phyloP scores from a whole-genome alignment of 2,888 invertebrate genomes.

The Laothoe populi region DNA sequence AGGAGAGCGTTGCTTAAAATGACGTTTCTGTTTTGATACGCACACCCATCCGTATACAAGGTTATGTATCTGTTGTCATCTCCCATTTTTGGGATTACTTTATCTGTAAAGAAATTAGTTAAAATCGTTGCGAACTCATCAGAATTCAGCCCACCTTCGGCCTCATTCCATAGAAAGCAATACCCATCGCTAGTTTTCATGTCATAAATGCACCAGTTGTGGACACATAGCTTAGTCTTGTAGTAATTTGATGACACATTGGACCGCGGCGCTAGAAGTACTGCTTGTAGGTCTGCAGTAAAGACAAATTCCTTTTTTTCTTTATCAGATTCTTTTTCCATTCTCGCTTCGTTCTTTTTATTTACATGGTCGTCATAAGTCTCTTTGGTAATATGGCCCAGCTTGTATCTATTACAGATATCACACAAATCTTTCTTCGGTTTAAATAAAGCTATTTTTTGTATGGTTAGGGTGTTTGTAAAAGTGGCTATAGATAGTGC shows the following conservation, averaged over 20 bases:
- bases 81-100: no score
- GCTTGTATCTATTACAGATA: background rate
- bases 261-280: conserved; percentile 28
- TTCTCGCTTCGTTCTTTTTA: conserved; percentile 9
- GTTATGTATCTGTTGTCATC: background rate
- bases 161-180: conserved; percentile 28
- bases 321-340: conserved; percentile 20
- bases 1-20: conserved; percentile 38
- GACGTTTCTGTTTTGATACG: conserved; percentile 38
- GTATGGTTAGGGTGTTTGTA: background rate
- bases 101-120: background rate
- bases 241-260: conserved; percentile 28
- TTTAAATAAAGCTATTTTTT: background rate
- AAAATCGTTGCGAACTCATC: conserved; percentile 28
- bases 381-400: background rate
- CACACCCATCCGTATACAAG: conserved; percentile 35
- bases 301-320: conserved; percentile 25
- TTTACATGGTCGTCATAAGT: background rate
- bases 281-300: conserved; percentile 27
- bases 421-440: conserved; percentile 16
- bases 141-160: conserved; percentile 29
- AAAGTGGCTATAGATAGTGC: conserved; percentile 12
- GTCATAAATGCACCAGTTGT: conserved; percentile 28
- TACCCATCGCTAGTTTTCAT: conserved; percentile 26
- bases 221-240: conserved; percentile 30